These are phyloP conservation scores for Polylopha cassiicola DNA, from an alignment of 2,888 invertebrate genomes.

Conservation along the genomic window DNA sequence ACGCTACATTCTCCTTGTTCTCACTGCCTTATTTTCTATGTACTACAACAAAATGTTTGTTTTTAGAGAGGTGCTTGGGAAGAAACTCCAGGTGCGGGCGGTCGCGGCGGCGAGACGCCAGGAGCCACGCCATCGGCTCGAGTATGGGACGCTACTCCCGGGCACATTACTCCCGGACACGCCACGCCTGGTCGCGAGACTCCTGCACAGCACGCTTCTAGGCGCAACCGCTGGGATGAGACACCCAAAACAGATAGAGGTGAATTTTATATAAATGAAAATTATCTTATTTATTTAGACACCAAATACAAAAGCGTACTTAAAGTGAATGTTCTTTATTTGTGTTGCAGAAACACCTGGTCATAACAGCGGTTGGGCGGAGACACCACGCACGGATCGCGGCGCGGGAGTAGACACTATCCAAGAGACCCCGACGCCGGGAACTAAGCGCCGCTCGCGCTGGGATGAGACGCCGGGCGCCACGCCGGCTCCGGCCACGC, in stretches of 20 bases:
- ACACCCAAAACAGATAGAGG: slow-evolving; percentile 97
- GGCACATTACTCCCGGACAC: slow-evolving; percentile 90
- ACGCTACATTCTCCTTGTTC: no score
- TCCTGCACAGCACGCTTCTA: slow-evolving; percentile 84
- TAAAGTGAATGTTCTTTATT: no score
- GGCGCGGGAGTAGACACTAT: slow-evolving; percentile 85
- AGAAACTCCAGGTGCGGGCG: slow-evolving; percentile 92
- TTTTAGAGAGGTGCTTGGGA: slow-evolving; percentile 85
- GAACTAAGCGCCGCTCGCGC: slow-evolving; percentile 95
- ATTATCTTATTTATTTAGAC: no score
- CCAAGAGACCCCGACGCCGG: slow-evolving; percentile 95
- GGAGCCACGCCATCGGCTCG: slow-evolving; percentile 96
- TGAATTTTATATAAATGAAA: no score
- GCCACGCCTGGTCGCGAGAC: slow-evolving; percentile 91
- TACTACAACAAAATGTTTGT: no score
- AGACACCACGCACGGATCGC: slow-evolving; percentile 97
- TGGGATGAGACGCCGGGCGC: slow-evolving; percentile 99
- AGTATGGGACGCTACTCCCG: slow-evolving; percentile 98
- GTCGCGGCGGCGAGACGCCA: slow-evolving; percentile 88
- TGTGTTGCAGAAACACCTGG: slow-evolving; percentile 90
- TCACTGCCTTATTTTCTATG: no score
- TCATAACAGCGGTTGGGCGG: slow-evolving; percentile 98
- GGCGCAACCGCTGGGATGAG: slow-evolving; percentile 99
- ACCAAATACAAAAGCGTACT: no score
- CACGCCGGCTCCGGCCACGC: slow-evolving; percentile 85